Conservation (phyloP, 2,113 vertebrate species). For the Paratilapia polleni region DNA sequence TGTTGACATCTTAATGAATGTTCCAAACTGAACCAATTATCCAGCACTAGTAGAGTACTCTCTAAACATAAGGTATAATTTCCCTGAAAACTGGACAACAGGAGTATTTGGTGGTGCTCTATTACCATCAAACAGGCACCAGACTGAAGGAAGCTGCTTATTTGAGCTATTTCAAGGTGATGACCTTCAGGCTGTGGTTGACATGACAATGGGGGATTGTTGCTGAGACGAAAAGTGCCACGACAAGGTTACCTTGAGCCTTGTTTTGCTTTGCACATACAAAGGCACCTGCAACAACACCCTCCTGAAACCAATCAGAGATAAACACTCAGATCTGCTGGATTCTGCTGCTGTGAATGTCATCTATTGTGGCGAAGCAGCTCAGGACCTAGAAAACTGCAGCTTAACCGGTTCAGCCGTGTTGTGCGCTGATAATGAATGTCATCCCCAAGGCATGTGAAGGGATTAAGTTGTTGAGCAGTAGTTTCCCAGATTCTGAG, state of each 20-base stretch:
- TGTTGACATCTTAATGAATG: background rate
- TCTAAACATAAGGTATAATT: too few relatives aligned
- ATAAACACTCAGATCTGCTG: slow-evolving; percentile 18
- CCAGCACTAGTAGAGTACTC: too few relatives aligned
- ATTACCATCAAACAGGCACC: background rate
- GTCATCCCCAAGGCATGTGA: slow-evolving; percentile 47
- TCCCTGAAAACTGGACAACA: too few relatives aligned
- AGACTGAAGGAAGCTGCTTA: background rate
- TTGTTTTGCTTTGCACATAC: slow-evolving; percentile 23
- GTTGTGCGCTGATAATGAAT: slow-evolving; percentile 33
- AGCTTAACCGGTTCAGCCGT: slow-evolving; percentile 66
- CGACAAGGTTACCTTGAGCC: background rate
- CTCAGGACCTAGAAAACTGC: slow-evolving; percentile 57
- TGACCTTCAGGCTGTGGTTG: slow-evolving; percentile 38
- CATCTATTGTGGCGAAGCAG: slow-evolving; percentile 42
- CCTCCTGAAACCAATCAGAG: slow-evolving; percentile 62
- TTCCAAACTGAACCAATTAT: background rate
- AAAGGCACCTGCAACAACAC: slow-evolving; percentile 59
- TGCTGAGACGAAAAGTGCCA: slow-evolving; percentile 11
- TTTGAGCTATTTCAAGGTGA: slow-evolving; percentile 36
- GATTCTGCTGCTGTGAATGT: slow-evolving; percentile 49
- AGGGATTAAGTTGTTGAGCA: slow-evolving; percentile 38
- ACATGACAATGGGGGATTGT: background rate
- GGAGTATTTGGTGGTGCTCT: too few relatives aligned
- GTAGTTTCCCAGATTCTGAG: slow-evolving; percentile 21